Percentiles rank a stretch among this genome's conserved stretches.
Evolutionary conservation across 1,140 invertebrate genomes (phyloP).

Genomic region (Drosophila insularis): DNA sequence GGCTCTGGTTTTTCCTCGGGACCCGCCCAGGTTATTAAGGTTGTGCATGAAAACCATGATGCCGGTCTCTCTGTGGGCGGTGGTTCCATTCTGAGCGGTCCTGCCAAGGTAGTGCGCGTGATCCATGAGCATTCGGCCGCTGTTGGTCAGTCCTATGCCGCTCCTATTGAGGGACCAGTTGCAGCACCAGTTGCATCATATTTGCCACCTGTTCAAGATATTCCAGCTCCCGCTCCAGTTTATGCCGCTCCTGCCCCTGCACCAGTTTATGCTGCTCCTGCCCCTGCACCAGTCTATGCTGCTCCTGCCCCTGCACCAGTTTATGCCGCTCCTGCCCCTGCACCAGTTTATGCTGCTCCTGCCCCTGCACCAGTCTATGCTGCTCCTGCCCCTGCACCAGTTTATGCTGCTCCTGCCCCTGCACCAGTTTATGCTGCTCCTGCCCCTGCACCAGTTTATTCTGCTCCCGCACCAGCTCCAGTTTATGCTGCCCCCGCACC

Average conservation of each 20-base stretch:
- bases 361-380: conserved; percentile 34
- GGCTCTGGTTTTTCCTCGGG: background rate
- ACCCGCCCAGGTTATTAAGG: conserved; percentile 65
- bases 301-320: conserved; percentile 28
- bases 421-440: conserved; percentile 33
- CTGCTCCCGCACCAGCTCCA: conserved; percentile 28
- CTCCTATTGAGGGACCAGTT: conserved; percentile 31
- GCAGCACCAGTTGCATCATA: conserved; percentile 42
- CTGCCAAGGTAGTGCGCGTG: conserved; percentile 71
- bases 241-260: conserved; percentile 32
- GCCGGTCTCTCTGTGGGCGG: conserved; percentile 25
- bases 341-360: conserved; percentile 38
- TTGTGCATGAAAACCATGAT: conserved; percentile 55
- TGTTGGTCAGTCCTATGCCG: conserved; percentile 35
- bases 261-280: background rate
- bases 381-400: conserved; percentile 39
- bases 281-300: background rate
- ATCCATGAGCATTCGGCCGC: conserved; percentile 63
- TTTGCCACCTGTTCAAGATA: conserved; percentile 41
- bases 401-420: conserved; percentile 38
- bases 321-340: conserved; percentile 26
- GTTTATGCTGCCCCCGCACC: conserved; percentile 20
- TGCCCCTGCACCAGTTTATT: conserved; percentile 33
- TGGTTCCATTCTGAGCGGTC: conserved; percentile 30
- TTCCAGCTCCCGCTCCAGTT: conserved; percentile 24